These are phyloP conservation scores for Venturia canescens DNA, from an alignment of 1,140 invertebrate species.

Conservation along the genomic window DNA sequence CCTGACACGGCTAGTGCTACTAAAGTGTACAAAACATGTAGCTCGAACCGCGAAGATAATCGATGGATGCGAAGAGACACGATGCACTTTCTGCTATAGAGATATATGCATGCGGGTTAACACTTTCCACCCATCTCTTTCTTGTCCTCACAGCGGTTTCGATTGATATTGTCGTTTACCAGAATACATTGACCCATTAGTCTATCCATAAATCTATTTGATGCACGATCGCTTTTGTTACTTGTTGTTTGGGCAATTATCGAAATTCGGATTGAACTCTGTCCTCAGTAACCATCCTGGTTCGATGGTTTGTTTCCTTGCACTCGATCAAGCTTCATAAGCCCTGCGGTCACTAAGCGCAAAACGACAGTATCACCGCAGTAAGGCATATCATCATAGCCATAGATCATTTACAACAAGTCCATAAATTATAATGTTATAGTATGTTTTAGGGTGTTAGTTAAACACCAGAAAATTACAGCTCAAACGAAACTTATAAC, in stretches of 20 bases:
- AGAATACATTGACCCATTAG: conserved; percentile 7
- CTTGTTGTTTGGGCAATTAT: conserved; percentile 22
- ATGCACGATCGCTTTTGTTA: neutral
- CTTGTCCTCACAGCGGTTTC: neutral
- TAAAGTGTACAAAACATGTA: neutral
- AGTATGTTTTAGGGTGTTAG: too few relatives aligned
- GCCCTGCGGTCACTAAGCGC: too few relatives aligned
- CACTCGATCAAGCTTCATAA: too few relatives aligned
- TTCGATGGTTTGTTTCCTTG: too few relatives aligned
- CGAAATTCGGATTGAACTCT: neutral
- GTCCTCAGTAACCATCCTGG: neutral
- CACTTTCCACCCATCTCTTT: neutral
- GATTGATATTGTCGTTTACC: conserved; percentile 25
- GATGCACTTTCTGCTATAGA: neutral
- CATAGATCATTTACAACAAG: too few relatives aligned
- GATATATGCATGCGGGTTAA: neutral
- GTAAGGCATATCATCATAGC: too few relatives aligned
- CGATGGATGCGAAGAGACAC: neutral
- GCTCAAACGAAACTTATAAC: too few relatives aligned
- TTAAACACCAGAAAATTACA: too few relatives aligned
- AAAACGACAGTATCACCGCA: too few relatives aligned
- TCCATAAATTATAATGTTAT: too few relatives aligned
- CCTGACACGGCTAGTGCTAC: neutral
- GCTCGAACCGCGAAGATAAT: neutral
- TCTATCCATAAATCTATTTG: conserved; percentile 9